phyloP scores from a whole-genome alignment of 2,113 vertebrate genomes.

The Smithornis capensis region DNA sequence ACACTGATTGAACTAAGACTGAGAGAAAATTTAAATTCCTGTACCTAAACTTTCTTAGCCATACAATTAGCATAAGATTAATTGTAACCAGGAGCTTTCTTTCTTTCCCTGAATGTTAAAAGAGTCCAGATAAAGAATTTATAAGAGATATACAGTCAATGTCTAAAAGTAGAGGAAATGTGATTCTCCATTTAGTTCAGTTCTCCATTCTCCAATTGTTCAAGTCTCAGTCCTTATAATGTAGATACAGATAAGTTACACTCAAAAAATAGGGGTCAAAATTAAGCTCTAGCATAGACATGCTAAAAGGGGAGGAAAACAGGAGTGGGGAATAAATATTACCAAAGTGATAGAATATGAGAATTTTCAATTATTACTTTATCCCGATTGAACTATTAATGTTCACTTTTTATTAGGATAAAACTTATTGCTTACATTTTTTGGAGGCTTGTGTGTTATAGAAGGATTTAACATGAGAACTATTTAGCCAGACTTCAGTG shows the following conservation, averaged over 20 bases:
- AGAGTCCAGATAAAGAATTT: background rate
- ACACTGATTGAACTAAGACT: background rate
- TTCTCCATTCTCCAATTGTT: background rate
- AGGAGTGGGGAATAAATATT: background rate
- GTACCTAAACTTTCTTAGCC: background rate
- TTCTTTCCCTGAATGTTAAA: background rate
- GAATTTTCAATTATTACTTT: background rate
- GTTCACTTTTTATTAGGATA: fast-evolving
- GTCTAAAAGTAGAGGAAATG: background rate
- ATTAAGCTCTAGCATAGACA: background rate
- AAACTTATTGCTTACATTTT: background rate
- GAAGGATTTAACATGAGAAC: background rate
- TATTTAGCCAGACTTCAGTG: background rate
- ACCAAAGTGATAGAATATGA: background rate
- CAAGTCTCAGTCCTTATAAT: background rate
- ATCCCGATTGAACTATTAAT: background rate
- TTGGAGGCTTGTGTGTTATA: background rate
- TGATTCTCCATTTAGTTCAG: too few relatives aligned
- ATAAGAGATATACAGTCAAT: background rate
- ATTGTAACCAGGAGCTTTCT: background rate
- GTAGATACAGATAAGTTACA: background rate
- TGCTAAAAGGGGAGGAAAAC: background rate
- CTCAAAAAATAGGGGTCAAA: background rate
- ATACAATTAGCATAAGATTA: background rate
- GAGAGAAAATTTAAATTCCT: background rate